These are phyloP conservation scores for Drosophila subsilvestris DNA, from an alignment of 2,888 invertebrate species.

Conservation along the genomic window DNA sequence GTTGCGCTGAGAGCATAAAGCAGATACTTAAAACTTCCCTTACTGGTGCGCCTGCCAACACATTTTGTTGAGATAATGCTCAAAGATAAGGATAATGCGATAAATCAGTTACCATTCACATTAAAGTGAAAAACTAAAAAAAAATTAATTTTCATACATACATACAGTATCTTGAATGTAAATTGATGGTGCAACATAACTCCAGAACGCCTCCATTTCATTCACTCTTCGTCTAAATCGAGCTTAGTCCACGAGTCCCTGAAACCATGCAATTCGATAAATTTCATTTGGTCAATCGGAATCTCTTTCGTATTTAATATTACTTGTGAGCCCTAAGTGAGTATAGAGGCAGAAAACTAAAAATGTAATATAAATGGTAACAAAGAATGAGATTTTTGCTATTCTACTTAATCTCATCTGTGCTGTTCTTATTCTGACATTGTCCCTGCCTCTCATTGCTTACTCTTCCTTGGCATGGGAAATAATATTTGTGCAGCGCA, in stretches of 20 bases:
- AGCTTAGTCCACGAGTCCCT: too few species aligned
- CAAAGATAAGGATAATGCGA: not conserved
- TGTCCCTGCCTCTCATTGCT: constrained; percentile 4
- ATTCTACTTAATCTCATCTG: constrained; percentile 25
- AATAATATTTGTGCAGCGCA: constrained; percentile 77
- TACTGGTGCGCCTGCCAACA: constrained; percentile 58
- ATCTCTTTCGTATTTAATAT: too few species aligned
- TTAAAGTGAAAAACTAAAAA: not conserved
- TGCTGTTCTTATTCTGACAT: constrained; percentile 17
- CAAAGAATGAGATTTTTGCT: constrained; percentile 12
- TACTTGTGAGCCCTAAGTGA: too few species aligned
- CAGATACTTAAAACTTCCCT: constrained; percentile 45
- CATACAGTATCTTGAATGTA: too few species aligned
- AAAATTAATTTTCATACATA: too few species aligned
- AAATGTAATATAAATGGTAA: constrained; percentile 40
- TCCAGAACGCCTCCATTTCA: too few species aligned
- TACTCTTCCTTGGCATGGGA: constrained; percentile 64
- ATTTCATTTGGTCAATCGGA: too few species aligned
- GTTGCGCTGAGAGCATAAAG: not conserved
- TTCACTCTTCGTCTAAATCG: too few species aligned
- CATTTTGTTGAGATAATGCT: constrained; percentile 10
- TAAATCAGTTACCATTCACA: not conserved
- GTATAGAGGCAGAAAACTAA: not conserved
- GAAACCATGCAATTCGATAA: too few species aligned
- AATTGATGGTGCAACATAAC: too few species aligned